Base-by-base conservation (phyloP, 2,888 invertebrate species). In the Acrobasis consociella region DNA sequence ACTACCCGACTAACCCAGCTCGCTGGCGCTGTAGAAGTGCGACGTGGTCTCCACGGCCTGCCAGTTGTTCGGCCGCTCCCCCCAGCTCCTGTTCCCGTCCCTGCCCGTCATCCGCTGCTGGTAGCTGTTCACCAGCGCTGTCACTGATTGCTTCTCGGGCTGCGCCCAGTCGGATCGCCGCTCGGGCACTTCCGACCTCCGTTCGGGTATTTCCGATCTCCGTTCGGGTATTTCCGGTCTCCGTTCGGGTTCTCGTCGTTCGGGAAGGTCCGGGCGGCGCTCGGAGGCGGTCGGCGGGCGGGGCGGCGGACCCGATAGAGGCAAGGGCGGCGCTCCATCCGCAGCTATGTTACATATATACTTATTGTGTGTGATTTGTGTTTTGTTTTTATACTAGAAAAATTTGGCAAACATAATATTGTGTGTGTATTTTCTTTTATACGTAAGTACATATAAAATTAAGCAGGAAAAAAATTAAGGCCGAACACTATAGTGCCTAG, bases 11-110 rank as follows among this genome's bases (percentile, higher is more conserved):
- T 91, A 80, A 93, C 93, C 92, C 64, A 86, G 83, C 62, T 93
- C 93, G 70, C 83, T 84, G 39, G 90, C 81, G 3, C 88, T 77
- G 70, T 92, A 93, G 75, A 90, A 89, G 64, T 90, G 89, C 13
- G 91, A 85, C 0, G 89, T 81, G 9, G 79, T 85, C 66, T 88
- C 89, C 58, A 82, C 83, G 51, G 70, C 80, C 68, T 86, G 86
- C 69, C 64, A 65, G 42, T 67, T 75, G 70, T 73, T 68, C 65
- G 64, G 67, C 17, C 69, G 50, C 49, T 67, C 66, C 49, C 62
- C 15, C 69, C 63, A 62, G 67, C 83, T 85, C 52, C 80, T 73
- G 65, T 82, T 84, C 52, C 66, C 73, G 50, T 86, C 86, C 46
- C 73, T 78, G 38, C 81, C 77, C 2, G 76, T 71, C 82, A 88